These are phyloP conservation scores for Parnassius orleans DNA, from an alignment of 2,888 invertebrate genomes.

Conservation along the genomic window DNA sequence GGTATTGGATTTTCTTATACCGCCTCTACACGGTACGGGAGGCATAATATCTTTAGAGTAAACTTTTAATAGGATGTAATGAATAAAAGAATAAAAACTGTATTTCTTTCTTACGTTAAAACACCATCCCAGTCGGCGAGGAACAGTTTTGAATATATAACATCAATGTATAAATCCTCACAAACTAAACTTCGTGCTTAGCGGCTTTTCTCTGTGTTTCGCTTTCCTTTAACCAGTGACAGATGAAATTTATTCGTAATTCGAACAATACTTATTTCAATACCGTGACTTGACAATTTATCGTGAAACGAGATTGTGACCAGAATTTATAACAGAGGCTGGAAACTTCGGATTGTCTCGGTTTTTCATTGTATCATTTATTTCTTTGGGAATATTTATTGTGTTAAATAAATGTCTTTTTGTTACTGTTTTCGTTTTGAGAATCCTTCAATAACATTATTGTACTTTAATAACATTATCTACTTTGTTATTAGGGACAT, in stretches of 20 bases:
- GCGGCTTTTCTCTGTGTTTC: background rate
- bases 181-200: slow-evolving; percentile 1
- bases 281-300: slow-evolving; percentile 21
- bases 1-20: too few relatives aligned
- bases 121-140: background rate
- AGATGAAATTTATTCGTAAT: slow-evolving; percentile 25
- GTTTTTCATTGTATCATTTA: slow-evolving; percentile 12
- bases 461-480: too few relatives aligned
- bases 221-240: slow-evolving; percentile 18
- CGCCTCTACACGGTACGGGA: too few relatives aligned
- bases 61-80: too few relatives aligned
- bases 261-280: slow-evolving; percentile 26
- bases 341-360: slow-evolving; percentile 3
- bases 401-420: background rate
- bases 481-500: too few relatives aligned
- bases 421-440: background rate
- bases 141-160: background rate
- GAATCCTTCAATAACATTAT: too few relatives aligned
- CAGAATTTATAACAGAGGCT: slow-evolving; percentile 22
- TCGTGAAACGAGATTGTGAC: slow-evolving; percentile 19
- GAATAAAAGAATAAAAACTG: too few relatives aligned
- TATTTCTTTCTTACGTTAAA: too few relatives aligned
- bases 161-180: slow-evolving; percentile 9
- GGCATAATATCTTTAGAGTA: too few relatives aligned
- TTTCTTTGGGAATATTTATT: slow-evolving; percentile 3